Percentiles rank a stretch among this genome's conserved stretches.
Conservation (phyloP, 92 coral and sea anemone genomes). For the Paramuricea clavata region DNA sequence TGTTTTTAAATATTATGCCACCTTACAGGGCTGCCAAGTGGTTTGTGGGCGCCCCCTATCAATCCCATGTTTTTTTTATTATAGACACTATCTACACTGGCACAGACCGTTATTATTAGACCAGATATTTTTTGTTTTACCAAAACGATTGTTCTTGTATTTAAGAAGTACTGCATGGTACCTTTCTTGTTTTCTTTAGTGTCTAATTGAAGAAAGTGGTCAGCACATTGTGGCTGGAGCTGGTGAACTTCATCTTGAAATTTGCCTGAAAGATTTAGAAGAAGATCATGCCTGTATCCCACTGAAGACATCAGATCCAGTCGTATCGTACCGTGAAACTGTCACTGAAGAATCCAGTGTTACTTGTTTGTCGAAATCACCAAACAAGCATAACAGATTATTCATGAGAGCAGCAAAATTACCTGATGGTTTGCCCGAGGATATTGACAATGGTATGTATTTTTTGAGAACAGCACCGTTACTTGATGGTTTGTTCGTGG, state of each 20-base stretch:
- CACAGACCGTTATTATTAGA: no score
- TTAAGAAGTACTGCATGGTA: no score
- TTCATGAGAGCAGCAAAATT: conserved; percentile 79
- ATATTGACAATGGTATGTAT: conserved; percentile 77
- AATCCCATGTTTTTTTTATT: no score
- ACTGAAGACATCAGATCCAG: conserved; percentile 98
- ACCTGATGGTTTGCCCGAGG: conserved; percentile 89
- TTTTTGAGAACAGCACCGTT: no score
- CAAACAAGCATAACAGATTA: conserved; percentile 97
- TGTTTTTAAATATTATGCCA: no score
- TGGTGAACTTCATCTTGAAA: conserved; percentile 97
- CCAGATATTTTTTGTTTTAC: no score
- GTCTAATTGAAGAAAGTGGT: conserved; percentile 90
- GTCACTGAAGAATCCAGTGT: conserved; percentile 58
- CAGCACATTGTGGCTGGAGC: conserved; percentile 98
- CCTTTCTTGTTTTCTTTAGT: no score
- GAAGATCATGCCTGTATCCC: conserved; percentile 97
- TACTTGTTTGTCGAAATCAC: conserved; percentile 93
- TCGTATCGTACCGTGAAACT: conserved; percentile 96
- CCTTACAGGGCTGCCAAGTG: no score
- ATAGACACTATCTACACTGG: no score
- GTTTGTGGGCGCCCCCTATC: no score
- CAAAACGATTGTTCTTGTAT: no score
- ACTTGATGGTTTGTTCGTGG: no score
- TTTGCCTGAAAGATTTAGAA: conserved; percentile 94